Evolutionary conservation across 1,140 invertebrate genomes (phyloP).

Genomic region (Elysia chlorotica): DNA sequence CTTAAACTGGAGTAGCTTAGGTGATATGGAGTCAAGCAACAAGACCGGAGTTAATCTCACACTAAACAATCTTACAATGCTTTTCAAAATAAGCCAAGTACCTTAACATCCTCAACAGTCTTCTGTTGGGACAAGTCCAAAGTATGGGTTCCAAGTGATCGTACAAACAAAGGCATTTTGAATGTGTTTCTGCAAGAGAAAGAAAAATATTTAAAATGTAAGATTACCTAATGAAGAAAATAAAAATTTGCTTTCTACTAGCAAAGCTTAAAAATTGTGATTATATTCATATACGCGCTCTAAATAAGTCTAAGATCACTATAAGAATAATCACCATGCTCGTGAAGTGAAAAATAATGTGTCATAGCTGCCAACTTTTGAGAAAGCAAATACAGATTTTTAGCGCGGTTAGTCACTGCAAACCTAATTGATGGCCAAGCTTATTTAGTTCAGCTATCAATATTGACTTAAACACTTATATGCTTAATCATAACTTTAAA

Average conservation of each 20-base stretch:
- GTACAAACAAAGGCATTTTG: constrained; percentile 72
- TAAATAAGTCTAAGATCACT: neutral
- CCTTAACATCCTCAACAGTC: constrained; percentile 70
- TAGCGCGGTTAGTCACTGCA: too few species aligned
- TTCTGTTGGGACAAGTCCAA: constrained; percentile 70
- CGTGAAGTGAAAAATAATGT: too few species aligned
- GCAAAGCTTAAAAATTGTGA: neutral
- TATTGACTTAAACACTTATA: too few species aligned
- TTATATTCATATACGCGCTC: neutral
- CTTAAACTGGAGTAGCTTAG: neutral
- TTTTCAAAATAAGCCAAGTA: too few species aligned
- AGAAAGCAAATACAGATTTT: too few species aligned
- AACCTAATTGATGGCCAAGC: too few species aligned
- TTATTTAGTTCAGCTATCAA: too few species aligned
- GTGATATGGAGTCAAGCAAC: neutral
- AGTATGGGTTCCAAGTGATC: constrained; percentile 67
- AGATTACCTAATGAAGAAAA: too few species aligned
- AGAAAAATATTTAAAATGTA: neutral
- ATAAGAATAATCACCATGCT: constrained; percentile 46
- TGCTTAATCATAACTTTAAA: too few species aligned
- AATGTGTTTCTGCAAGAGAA: neutral
- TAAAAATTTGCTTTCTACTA: neutral
- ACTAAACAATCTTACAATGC: too few species aligned
- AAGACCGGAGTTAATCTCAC: too few species aligned
- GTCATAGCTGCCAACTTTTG: too few species aligned